Percentiles rank a stretch among this genome's conserved stretches.
Conservation (phyloP, 2,888 invertebrate species). For the Tethea ocularis region DNA sequence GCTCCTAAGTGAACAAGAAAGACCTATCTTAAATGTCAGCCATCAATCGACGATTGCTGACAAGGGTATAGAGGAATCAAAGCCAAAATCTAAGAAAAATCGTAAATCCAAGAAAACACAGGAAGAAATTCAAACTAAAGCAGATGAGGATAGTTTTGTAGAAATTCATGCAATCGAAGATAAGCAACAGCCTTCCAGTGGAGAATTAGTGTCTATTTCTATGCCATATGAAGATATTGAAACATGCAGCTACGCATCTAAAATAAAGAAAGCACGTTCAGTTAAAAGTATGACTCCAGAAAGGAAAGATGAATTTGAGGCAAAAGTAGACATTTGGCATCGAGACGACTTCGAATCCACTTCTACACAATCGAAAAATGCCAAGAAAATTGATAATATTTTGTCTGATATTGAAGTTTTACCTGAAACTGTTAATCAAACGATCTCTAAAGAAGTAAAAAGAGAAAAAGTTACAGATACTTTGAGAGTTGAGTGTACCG, state of each 20-base stretch:
- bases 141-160: constrained; percentile 74
- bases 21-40: constrained; percentile 36
- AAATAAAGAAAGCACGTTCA: constrained; percentile 59
- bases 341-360: constrained; percentile 35
- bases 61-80: constrained; percentile 49
- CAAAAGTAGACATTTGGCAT: constrained; percentile 39
- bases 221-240: constrained; percentile 65
- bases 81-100: constrained; percentile 62
- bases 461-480: constrained; percentile 31
- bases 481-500: constrained; percentile 29
- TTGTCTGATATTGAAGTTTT: constrained; percentile 31
- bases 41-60: constrained; percentile 28
- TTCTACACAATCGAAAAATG: constrained; percentile 25
- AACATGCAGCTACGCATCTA: constrained; percentile 49
- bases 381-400: constrained; percentile 27
- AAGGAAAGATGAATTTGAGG: constrained; percentile 41
- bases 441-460: constrained; percentile 32
- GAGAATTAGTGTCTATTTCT: constrained; percentile 73
- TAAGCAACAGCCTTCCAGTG: constrained; percentile 58
- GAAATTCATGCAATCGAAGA: constrained; percentile 79
- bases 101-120: constrained; percentile 61
- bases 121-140: constrained; percentile 60
- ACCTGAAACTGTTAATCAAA: constrained; percentile 28
- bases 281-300: constrained; percentile 62
- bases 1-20: constrained; percentile 64